A percentile compares a stretch with the other conserved stretches of the same genome.
phyloP scores from a whole-genome alignment of 2,113 vertebrate genomes.

The Chunga burmeisteri region DNA sequence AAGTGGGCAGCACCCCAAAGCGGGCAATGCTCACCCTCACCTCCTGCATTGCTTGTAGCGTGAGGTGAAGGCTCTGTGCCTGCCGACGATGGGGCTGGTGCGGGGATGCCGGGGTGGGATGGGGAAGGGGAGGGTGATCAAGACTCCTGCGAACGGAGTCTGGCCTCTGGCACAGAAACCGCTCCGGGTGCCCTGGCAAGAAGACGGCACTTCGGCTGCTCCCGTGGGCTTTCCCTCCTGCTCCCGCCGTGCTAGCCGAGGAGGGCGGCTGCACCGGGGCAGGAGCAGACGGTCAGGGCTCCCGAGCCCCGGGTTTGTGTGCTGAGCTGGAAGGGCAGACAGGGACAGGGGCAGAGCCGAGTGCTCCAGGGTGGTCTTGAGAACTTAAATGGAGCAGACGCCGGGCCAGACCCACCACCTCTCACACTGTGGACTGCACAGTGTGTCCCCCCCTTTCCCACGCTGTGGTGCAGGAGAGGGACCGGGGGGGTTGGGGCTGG shows the following conservation, averaged over 20 bases:
- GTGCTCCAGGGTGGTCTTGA: accelerated
- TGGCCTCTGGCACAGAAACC: not conserved
- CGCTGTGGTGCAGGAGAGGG: not conserved
- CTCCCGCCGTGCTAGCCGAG: accelerated
- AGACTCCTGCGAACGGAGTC: not conserved
- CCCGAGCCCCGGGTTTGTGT: not conserved
- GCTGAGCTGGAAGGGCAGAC: not conserved
- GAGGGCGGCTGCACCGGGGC: accelerated
- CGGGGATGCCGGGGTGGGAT: not conserved
- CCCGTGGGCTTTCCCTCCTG: not conserved
- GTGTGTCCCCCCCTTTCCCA: not conserved
- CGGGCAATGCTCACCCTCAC: not conserved
- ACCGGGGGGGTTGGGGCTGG: not conserved
- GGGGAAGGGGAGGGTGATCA: not conserved
- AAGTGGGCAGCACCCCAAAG: accelerated
- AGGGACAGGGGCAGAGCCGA: not conserved
- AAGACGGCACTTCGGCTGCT: not conserved
- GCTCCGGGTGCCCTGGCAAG: not conserved
- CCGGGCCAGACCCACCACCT: not conserved
- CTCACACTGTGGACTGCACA: not conserved
- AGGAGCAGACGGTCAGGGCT: not conserved
- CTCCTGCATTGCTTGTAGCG: accelerated
- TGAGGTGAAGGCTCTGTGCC: accelerated
- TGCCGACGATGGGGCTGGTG: not conserved
- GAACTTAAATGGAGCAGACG: accelerated